These are phyloP conservation scores for Cerastis leucographa DNA, from an alignment of 2,888 invertebrate species.

Conservation along the genomic window DNA sequence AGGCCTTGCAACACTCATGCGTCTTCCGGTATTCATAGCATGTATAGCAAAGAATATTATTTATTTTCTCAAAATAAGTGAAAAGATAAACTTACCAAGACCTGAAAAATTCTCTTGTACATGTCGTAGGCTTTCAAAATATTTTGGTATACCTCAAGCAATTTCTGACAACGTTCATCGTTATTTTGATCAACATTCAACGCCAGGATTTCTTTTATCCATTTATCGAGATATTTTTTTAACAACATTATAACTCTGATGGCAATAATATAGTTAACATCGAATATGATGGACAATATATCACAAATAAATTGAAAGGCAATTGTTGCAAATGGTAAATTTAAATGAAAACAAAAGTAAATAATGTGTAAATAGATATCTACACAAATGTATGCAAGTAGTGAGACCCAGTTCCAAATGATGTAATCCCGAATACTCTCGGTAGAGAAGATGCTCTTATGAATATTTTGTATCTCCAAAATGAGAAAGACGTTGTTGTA, in stretches of 20 bases:
- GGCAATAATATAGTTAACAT: conserved; percentile 26
- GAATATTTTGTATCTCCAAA: conserved; percentile 21
- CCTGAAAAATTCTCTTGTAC: conserved; percentile 24
- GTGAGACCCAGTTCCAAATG: conserved; percentile 24
- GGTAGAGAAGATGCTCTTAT: not conserved
- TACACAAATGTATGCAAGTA: not conserved
- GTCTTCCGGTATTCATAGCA: not conserved
- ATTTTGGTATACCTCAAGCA: conserved; percentile 25
- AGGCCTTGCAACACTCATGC: no score
- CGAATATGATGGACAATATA: not conserved
- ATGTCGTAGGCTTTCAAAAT: conserved; percentile 33
- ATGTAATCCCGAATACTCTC: conserved; percentile 6
- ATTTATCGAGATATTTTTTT: conserved; percentile 21
- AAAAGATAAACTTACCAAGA: conserved; percentile 34
- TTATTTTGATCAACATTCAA: not conserved
- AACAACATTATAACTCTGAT: conserved; percentile 31
- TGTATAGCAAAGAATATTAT: not conserved
- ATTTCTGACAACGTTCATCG: conserved; percentile 3
- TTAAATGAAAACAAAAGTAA: not conserved
- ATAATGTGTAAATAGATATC: not conserved
- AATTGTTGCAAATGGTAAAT: not conserved
- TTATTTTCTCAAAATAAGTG: not conserved
- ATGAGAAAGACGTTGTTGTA: conserved; percentile 13
- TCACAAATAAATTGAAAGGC: not conserved
- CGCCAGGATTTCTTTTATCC: not conserved